Evolutionary conservation across 2,113 vertebrate species (phyloP).

Genomic region (Cervus canadensis): DNA sequence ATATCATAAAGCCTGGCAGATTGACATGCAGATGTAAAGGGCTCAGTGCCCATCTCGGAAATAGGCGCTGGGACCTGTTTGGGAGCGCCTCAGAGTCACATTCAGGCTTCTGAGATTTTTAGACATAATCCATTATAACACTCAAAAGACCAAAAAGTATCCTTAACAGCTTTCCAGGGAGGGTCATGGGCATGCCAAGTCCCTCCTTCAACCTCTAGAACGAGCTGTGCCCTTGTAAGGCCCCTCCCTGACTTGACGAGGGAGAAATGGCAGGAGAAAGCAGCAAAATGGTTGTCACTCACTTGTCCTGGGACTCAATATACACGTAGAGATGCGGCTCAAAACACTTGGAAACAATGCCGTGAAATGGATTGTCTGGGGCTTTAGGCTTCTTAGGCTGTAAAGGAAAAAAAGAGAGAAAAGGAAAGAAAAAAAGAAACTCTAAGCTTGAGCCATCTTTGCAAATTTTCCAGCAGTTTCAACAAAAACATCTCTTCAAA

Average conservation of each 20-base stretch:
- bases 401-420: slow-evolving; percentile 57
- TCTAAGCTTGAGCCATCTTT: slow-evolving; percentile 23
- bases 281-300: slow-evolving; percentile 74
- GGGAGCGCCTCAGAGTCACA: background rate
- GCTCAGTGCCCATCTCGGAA: background rate
- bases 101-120: background rate
- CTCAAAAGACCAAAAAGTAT: slow-evolving; percentile 9
- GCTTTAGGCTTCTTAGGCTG: slow-evolving; percentile 96
- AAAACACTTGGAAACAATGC: slow-evolving; percentile 98
- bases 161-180: background rate
- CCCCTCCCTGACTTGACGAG: background rate
- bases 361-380: slow-evolving; percentile 97
- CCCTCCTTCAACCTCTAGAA: background rate
- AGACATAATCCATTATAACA: background rate
- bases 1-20: background rate
- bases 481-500: slow-evolving; percentile 27
- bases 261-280: background rate
- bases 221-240: background rate
- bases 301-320: slow-evolving; percentile 99
- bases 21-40: background rate
- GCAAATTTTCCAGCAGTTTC: slow-evolving; percentile 48
- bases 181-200: background rate
- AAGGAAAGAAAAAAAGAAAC: slow-evolving; percentile 19
- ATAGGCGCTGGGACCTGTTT: background rate
- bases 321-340: slow-evolving; percentile 99